Base-by-base conservation (phyloP, 1,140 invertebrate genomes). In the Drosophila kanapiae region DNA sequence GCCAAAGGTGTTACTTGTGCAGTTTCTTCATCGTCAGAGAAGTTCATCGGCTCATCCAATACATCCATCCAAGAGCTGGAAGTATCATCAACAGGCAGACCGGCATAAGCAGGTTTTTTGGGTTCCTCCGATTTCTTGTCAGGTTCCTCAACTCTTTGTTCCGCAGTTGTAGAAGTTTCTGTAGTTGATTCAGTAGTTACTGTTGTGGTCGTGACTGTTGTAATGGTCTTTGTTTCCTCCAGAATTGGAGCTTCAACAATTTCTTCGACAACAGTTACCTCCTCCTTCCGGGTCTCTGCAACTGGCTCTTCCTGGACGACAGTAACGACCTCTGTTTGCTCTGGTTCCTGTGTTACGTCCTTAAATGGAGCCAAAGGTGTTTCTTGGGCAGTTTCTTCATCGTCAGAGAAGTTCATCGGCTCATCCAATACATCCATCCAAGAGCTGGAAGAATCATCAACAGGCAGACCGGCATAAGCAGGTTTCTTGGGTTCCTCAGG, bases 31-130 rank as follows among this genome's bases (percentile, higher is more conserved):
- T 14, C 11, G 40, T 64, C 37, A 58, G 42, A 16, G 61, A 67
- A n/a, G 37, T 16, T 81, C 59, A 94, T 93, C 56, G 94, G 93
- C 80, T 94, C 93, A 74, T 94, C 94, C 37, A 94, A 68, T 42
- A 94, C 67, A 3, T 23, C 23, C 23, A 23, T 23, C 23, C 93
- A n/a, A n/a, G n/a, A n/a, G n/a, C n/a, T 93, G 16, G 93, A 60
- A 2, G 93, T 90, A 64, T 93, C 90, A 65, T 95, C 93, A 38
- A 94, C 93, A 27, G 93, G 93, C 33, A 94, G 82, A 23, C 92
- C 93, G 58, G 93, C 93, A 75, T 94, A 93, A 7, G 83, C 77
- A 43, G 80, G 57, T 65, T 91, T 93, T 18, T 51, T 69, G 6
- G 56, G 58, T 4, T 35, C 9, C 3, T 68, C 65, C 37, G 70